These are phyloP conservation scores for Tinea trinotella DNA, from an alignment of 2,888 invertebrate genomes.

Conservation along the genomic window DNA sequence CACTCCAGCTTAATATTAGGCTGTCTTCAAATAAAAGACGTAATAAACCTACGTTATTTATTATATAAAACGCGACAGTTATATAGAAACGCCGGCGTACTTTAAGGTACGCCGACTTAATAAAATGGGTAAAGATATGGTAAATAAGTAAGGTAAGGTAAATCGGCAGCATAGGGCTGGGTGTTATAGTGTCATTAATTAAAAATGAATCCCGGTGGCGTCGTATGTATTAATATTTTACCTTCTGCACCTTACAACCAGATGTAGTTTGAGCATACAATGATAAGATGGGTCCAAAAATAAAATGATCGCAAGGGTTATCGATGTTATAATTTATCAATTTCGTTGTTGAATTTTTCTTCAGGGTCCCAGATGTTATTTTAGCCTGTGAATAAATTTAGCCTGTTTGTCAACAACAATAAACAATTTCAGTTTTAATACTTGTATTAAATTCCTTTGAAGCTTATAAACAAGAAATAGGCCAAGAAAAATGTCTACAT, in stretches of 20 bases:
- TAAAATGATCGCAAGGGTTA: constrained; percentile 57
- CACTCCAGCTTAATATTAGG: too few relatives aligned
- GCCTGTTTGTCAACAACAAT: background rate
- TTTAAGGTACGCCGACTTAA: too few relatives aligned
- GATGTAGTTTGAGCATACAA: constrained; percentile 27
- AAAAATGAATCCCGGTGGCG: too few relatives aligned
- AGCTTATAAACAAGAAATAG: background rate
- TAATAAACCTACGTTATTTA: too few relatives aligned
- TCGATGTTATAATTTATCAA: constrained; percentile 47
- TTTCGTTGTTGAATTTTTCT: constrained; percentile 38
- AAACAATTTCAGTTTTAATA: background rate
- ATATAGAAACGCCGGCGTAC: too few relatives aligned
- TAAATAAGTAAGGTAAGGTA: too few relatives aligned
- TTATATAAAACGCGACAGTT: too few relatives aligned
- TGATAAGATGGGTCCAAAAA: constrained; percentile 44
- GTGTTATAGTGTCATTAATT: too few relatives aligned
- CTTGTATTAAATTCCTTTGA: background rate
- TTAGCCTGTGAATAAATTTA: constrained; percentile 38
- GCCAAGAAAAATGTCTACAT: background rate
- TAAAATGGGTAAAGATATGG: too few relatives aligned
- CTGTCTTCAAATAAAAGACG: too few relatives aligned
- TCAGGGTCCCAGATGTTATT: constrained; percentile 36
- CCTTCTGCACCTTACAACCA: constrained; percentile 46
- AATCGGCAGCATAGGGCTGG: too few relatives aligned
- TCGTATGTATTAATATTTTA: too few relatives aligned